phyloP scores from a whole-genome alignment of 2,888 invertebrate species.

The Ptychoptera contaminata region DNA sequence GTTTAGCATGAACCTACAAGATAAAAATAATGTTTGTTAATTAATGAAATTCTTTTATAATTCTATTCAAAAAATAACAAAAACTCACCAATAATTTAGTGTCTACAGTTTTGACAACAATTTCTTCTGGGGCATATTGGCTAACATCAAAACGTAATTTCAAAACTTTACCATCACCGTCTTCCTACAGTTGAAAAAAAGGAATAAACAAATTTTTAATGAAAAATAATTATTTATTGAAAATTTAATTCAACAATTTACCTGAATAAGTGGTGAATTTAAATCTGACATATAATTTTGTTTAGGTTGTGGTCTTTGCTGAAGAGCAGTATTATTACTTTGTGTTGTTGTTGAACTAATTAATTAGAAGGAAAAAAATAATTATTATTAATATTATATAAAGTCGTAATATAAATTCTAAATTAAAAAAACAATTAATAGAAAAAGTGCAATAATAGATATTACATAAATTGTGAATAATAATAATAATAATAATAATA shows the following conservation, averaged over 20 bases:
- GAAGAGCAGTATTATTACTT: conserved; percentile 28
- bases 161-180: conserved; percentile 84
- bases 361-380: conserved; percentile 10
- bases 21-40: conserved; percentile 9
- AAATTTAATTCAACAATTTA: conserved; percentile 11
- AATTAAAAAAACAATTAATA: background rate
- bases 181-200: conserved; percentile 49
- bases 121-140: conserved; percentile 94
- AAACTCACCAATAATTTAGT: conserved; percentile 67
- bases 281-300: conserved; percentile 60
- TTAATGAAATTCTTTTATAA: background rate
- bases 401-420: no score
- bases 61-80: background rate
- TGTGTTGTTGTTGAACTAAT: conserved; percentile 25
- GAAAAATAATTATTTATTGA: background rate
- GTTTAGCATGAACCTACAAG: conserved; percentile 87
- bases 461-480: no score
- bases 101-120: conserved; percentile 95
- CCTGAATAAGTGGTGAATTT: conserved; percentile 68
- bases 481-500: no score
- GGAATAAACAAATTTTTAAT: conserved; percentile 6
- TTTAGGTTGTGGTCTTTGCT: conserved; percentile 26
- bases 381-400: background rate
- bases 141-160: conserved; percentile 94
- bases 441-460: background rate